Base-by-base conservation (phyloP, 2,888 invertebrate genomes). In the Agrilus mali region DNA sequence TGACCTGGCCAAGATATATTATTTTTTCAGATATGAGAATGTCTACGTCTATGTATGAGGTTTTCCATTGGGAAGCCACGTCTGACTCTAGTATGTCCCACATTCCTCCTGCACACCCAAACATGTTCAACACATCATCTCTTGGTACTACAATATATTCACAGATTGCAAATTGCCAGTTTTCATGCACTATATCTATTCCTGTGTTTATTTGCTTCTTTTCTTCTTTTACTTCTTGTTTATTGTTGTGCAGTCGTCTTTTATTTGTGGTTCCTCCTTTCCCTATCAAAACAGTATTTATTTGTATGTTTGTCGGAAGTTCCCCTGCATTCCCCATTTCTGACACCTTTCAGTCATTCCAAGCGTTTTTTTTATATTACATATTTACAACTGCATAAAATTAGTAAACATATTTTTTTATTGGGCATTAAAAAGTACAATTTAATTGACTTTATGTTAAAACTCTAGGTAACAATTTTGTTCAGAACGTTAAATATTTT, bases 1-100 rank as follows among this genome's bases (percentile, higher is more conserved):
- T 10, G 27, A 27, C 27, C 10, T 27, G 27, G 27, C 27, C 8
- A 27, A 27, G 27, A 27, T 27, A 27, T 27, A 27, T 41, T 22
- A 44, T 47, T 44, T 48, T 49, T 70, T 53, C 75, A 75, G 75
- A 74, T 73, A 67, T 70, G 66, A 73, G 74, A 71, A 77, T 76
- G 70, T 77, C 78, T 65, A 74, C 78, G 65, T 80, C 80, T 63
- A 80, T 80, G 77, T 79, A 80, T 70, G 80, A 80, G 71, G 78
- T 80, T 47, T 43, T 49, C 38, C 48, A 46, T 44, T 50, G 47
- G 50, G 46, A 43, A 41, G 43, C 38, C 36, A 48, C 43, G 20
- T 41, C 47, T 44, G 43, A 40, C 32, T 36, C 44, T 43, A 39
- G 43, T 36, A 45, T 45, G 41, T 36, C 49, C 41, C 40, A 32